phyloP scores from a whole-genome alignment of 2,888 invertebrate genomes.

The Globia sparganii region DNA sequence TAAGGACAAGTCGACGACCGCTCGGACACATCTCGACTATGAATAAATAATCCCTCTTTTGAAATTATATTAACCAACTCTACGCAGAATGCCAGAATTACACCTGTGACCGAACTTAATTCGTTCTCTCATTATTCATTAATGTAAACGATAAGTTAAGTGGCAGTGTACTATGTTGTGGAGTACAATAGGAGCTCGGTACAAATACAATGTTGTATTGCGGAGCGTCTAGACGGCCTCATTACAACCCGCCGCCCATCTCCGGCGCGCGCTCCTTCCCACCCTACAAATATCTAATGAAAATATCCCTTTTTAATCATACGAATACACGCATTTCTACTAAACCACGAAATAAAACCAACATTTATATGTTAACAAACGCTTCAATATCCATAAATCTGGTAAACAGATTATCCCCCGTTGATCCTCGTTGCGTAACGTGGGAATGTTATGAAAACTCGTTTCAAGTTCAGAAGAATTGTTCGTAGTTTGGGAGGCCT shows the following conservation, averaged over 20 bases:
- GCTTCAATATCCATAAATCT: conserved; percentile 57
- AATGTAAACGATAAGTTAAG: conserved; percentile 75
- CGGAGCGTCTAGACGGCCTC: conserved; percentile 87
- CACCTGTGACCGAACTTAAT: conserved; percentile 43
- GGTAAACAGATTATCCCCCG: conserved; percentile 55
- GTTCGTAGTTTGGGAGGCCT: conserved; percentile 44
- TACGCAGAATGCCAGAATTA: conserved; percentile 30
- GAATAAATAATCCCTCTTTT: conserved; percentile 51
- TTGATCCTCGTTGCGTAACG: conserved; percentile 49
- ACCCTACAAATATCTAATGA: conserved; percentile 78
- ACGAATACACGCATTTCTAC: conserved; percentile 55
- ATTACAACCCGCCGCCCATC: conserved; percentile 74
- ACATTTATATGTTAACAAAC: conserved; percentile 47
- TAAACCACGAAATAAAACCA: conserved; percentile 42
- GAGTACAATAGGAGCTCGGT: conserved; percentile 78
- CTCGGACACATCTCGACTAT: conserved; percentile 56
- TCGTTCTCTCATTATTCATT: conserved; percentile 71
- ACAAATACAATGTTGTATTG: conserved; percentile 81
- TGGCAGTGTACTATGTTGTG: conserved; percentile 59
- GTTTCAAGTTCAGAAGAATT: conserved; percentile 52
- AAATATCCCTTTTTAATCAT: conserved; percentile 81
- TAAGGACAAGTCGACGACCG: conserved; percentile 62
- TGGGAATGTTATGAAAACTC: conserved; percentile 51
- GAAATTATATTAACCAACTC: conserved; percentile 42
- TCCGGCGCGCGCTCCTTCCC: conserved; percentile 65